These are phyloP conservation scores for Itoplectis maculator DNA, from an alignment of 2,888 invertebrate genomes.

Conservation along the genomic window DNA sequence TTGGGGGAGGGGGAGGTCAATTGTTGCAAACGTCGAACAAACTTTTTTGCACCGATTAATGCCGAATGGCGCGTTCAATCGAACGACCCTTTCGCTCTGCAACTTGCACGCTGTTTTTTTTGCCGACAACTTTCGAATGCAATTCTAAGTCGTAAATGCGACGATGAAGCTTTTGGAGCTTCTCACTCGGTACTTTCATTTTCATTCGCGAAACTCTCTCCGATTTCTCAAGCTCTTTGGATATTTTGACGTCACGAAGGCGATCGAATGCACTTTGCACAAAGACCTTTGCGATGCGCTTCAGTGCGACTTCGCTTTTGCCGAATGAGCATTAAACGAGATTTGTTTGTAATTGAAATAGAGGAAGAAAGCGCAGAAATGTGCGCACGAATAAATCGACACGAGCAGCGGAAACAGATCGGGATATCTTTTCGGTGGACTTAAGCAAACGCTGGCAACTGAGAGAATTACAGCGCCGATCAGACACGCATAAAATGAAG, in stretches of 20 bases:
- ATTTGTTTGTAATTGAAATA: constrained; percentile 92
- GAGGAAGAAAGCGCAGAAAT: constrained; percentile 91
- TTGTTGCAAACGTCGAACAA: constrained; percentile 24
- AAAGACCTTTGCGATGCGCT: constrained; percentile 1
- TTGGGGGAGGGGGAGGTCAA: too few relatives aligned
- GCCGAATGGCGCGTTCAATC: not conserved
- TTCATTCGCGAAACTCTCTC: not conserved
- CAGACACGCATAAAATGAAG: constrained; percentile 86
- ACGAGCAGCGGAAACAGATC: constrained; percentile 93
- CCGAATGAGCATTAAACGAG: too few relatives aligned
- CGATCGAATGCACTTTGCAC: constrained; percentile 56
- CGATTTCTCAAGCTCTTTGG: not conserved
- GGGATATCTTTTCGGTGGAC: constrained; percentile 91
- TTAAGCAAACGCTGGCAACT: constrained; percentile 86
- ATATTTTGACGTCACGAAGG: constrained; percentile 14
- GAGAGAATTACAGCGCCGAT: constrained; percentile 88
- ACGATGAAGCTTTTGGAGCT: not conserved
- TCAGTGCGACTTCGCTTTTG: constrained; percentile 55
- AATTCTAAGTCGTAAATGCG: not conserved
- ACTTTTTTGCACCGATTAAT: constrained; percentile 69
- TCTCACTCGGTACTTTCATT: not conserved
- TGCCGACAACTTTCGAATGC: not conserved
- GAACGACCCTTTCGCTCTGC: not conserved
- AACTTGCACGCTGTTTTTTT: constrained; percentile 46
- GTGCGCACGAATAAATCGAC: constrained; percentile 92